Evolutionary conservation across 2,797 vertebrate genomes (phyloP), one percentile per base, ranked within the genome.

Genomic region (Delichon dasypus): DNA sequence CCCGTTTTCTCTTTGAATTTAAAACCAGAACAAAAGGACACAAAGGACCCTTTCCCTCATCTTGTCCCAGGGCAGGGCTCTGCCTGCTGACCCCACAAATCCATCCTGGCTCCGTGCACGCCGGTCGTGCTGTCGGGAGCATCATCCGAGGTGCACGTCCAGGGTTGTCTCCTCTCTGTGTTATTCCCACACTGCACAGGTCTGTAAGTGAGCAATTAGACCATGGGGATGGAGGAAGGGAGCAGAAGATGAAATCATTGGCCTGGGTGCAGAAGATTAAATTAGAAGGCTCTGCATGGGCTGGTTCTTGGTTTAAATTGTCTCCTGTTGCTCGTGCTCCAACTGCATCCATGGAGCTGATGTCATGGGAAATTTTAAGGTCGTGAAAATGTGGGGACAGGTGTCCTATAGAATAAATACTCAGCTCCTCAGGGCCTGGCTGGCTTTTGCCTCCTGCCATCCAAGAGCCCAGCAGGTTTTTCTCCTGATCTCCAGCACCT

Each of bases 401-500:
- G 94, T 93, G 95, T 96, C 62, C 77, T 38, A 30, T 27, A 34
- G 78, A 60, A 68, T 5, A 71, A 74, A 53, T 27, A n/a, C 60
- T 51, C 65, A 20, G 26, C 67, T 95, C 50, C 78, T 82, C 66
- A 3, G 79, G 48, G 44, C 47, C 81, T 85, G 93, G 85, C 94
- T 95, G 45, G 74, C n/a, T 88, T 79, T 77, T 86, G 80, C 76
- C 75, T 88, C 21, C 42, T 82, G 53, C 89, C 78, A 57, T 73
- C 89, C 95, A 95, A 48, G 68, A 47, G 40, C 90, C 90, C 92
- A 90, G 94, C 89, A 29, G 21, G 95, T 6, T 85, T 82, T 88
- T 86, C 73, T 87, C 92, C 93, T 93, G 78, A 74, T 36, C 85
- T 92, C 94, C 90, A 95, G 90, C 90, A 82, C 90, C 92, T 95